These are phyloP conservation scores for Mobula hypostoma DNA, from an alignment of 2,113 vertebrate genomes.

Conservation along the genomic window DNA sequence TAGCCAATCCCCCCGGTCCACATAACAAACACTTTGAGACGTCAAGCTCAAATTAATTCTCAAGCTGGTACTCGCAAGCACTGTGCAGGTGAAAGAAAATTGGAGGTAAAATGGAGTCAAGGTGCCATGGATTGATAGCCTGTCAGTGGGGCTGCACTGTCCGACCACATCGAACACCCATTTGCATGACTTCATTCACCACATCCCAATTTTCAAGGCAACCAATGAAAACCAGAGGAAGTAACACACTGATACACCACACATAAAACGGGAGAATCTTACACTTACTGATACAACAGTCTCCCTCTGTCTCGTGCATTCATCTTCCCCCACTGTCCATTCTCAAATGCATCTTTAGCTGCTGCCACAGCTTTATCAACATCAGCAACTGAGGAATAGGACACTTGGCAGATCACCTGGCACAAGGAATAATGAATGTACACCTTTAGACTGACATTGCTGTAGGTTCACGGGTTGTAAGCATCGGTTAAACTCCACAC, in stretches of 20 bases:
- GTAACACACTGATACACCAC: no score
- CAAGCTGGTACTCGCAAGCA: neutral
- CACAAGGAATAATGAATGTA: constrained; percentile 23
- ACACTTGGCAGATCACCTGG: constrained; percentile 65
- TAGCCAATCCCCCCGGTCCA: neutral
- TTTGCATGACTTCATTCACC: no score
- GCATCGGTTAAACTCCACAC: neutral
- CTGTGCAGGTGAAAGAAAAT: no score
- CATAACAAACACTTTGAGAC: neutral
- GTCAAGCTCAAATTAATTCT: neutral
- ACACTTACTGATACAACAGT: constrained; percentile 63
- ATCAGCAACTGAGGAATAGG: constrained; percentile 61
- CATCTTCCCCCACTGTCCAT: constrained; percentile 70
- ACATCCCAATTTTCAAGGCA: no score
- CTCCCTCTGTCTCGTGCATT: constrained; percentile 66
- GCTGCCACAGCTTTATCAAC: constrained; percentile 71
- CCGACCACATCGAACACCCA: no score
- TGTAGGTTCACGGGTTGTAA: neutral
- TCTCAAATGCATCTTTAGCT: constrained; percentile 72
- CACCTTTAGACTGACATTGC: neutral
- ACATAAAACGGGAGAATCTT: neutral
- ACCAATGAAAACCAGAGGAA: no score
- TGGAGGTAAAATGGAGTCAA: no score
- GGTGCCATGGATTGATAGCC: no score
- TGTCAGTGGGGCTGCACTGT: no score